phyloP scores from a whole-genome alignment of 1,140 invertebrate species.

The Asobara japonica region DNA sequence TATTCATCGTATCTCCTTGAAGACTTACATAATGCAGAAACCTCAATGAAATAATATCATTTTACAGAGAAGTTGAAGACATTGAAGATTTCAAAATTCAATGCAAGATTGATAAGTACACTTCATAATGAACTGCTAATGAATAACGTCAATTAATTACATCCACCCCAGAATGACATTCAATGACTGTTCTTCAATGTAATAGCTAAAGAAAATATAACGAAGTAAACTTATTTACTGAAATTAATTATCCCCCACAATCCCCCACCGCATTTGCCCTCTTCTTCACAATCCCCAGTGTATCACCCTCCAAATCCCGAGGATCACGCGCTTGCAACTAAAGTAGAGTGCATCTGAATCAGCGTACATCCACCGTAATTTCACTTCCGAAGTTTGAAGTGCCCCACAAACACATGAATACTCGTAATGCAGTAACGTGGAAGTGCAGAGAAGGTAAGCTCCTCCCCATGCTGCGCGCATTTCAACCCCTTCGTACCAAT shows the following conservation, averaged over 20 bases:
- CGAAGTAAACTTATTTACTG: background rate
- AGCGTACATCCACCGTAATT: background rate
- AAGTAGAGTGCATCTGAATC: background rate
- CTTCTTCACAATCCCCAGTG: background rate
- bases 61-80: too few species aligned
- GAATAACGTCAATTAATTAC: too few species aligned
- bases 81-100: too few species aligned
- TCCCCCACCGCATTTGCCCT: background rate
- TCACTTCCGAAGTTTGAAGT: background rate
- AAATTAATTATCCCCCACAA: background rate
- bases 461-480: background rate
- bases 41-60: too few species aligned
- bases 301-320: background rate
- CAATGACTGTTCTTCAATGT: too few species aligned
- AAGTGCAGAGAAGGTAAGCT: background rate
- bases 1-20: too few species aligned
- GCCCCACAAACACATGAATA: background rate
- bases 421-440: background rate
- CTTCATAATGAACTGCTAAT: too few species aligned
- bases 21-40: too few species aligned
- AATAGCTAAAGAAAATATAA: too few species aligned
- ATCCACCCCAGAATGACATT: too few species aligned
- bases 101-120: too few species aligned
- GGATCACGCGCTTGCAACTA: background rate
- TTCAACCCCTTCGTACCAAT: background rate